These are phyloP conservation scores for Callosobruchus maculatus DNA, from an alignment of 2,888 invertebrate species.

Conservation along the genomic window DNA sequence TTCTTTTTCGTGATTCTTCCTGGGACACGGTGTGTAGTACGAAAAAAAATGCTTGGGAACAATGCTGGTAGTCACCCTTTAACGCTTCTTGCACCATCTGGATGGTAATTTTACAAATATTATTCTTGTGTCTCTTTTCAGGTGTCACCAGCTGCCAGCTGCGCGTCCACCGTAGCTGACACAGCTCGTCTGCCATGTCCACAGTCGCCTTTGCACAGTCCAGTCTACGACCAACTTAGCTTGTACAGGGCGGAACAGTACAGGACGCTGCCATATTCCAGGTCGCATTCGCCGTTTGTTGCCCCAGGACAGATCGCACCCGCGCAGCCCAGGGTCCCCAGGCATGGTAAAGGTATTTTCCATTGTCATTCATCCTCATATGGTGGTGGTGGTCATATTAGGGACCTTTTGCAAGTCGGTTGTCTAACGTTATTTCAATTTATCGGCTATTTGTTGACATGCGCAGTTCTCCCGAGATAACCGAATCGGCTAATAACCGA, in stretches of 20 bases:
- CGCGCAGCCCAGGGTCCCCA: conserved; percentile 43
- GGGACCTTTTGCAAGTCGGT: background rate
- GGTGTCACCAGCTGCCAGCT: conserved; percentile 76
- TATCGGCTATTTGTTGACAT: too few relatives aligned
- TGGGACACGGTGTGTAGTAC: too few relatives aligned
- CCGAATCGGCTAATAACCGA: too few relatives aligned
- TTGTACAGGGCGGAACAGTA: conserved; percentile 55
- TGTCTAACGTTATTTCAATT: too few relatives aligned
- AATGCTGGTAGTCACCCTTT: too few relatives aligned
- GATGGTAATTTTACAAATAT: too few relatives aligned
- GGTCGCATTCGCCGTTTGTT: conserved; percentile 73
- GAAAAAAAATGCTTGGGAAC: too few relatives aligned
- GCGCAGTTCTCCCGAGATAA: too few relatives aligned
- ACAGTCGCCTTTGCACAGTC: conserved; percentile 59
- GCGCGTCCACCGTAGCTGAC: conserved; percentile 76
- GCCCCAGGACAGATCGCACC: conserved; percentile 42
- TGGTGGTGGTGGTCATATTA: background rate
- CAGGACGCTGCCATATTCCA: conserved; percentile 76
- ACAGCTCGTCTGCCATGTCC: conserved; percentile 54
- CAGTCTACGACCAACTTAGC: conserved; percentile 62
- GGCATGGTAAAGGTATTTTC: conserved; percentile 38
- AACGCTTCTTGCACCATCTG: too few relatives aligned
- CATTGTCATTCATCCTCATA: background rate
- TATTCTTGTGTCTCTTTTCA: too few relatives aligned
- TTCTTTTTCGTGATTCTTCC: too few relatives aligned